Conservation (phyloP, 2,888 invertebrate species). For the Leucophora obtusa region DNA sequence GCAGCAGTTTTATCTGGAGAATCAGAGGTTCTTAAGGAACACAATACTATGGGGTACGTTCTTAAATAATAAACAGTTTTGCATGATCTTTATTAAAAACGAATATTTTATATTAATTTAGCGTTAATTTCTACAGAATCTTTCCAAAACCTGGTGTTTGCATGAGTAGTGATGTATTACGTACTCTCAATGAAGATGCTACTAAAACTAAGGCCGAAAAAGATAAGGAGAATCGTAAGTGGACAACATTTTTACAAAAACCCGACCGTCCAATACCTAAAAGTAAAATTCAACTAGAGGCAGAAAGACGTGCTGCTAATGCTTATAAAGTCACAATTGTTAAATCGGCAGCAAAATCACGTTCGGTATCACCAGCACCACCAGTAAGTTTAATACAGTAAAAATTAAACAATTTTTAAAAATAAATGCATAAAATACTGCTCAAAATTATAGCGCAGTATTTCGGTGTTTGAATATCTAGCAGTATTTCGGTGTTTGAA, state of each 20-base stretch:
- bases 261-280: constrained; percentile 85
- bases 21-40: constrained; percentile 84
- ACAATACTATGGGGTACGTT: constrained; percentile 83
- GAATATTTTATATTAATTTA: constrained; percentile 44
- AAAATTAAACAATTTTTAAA: too few species aligned
- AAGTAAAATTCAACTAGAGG: constrained; percentile 74
- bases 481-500: too few species aligned
- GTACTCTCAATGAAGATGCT: constrained; percentile 82
- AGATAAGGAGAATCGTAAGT: constrained; percentile 82
- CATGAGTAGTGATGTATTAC: constrained; percentile 84
- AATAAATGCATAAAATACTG: too few species aligned
- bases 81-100: not conserved
- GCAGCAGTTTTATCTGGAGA: constrained; percentile 84
- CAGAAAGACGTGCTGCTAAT: constrained; percentile 74
- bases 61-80: not conserved
- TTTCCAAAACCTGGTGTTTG: constrained; percentile 83
- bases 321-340: constrained; percentile 81
- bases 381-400: constrained; percentile 49
- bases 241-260: constrained; percentile 88
- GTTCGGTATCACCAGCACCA: constrained; percentile 67
- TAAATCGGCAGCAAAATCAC: constrained; percentile 77
- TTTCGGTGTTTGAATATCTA: too few species aligned
- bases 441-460: too few species aligned
- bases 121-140: constrained; percentile 85
- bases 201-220: constrained; percentile 79